Evolutionary conservation across 2,888 invertebrate species (phyloP).

Genomic region (Monopis laevigella): DNA sequence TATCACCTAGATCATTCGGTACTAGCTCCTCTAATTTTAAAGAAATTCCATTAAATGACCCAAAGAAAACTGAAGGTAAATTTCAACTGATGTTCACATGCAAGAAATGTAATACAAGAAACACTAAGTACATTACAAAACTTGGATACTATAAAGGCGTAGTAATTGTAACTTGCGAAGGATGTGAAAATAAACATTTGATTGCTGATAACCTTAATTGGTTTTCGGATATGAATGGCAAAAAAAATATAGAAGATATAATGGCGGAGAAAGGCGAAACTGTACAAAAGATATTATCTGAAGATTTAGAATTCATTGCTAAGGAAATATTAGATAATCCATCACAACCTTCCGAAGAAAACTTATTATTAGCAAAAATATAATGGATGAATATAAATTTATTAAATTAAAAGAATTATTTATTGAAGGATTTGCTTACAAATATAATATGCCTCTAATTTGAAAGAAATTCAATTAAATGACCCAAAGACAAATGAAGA

Average conservation of each 20-base stretch:
- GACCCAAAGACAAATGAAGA: constrained; percentile 39
- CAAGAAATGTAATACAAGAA: constrained; percentile 84
- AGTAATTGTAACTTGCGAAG: constrained; percentile 89
- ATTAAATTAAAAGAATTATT: neutral
- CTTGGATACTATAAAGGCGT: constrained; percentile 87
- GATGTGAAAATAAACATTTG: constrained; percentile 89
- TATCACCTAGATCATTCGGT: constrained; percentile 41
- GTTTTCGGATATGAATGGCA: constrained; percentile 84
- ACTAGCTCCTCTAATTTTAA: constrained; percentile 32
- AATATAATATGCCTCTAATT: no score
- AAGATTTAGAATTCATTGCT: constrained; percentile 59
- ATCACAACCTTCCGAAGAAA: neutral
- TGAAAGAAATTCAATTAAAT: constrained; percentile 28
- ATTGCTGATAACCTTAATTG: constrained; percentile 97
- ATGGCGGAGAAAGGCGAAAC: constrained; percentile 87
- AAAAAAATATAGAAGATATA: constrained; percentile 90
- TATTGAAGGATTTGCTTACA: no score
- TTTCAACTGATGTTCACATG: constrained; percentile 85
- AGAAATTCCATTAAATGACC: constrained; percentile 28
- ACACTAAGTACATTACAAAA: constrained; percentile 84
- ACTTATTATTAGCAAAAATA: neutral
- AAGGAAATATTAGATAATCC: constrained; percentile 31
- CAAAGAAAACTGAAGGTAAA: constrained; percentile 54
- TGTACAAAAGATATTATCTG: constrained; percentile 67
- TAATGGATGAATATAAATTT: neutral